A percentile compares a stretch with the other conserved stretches of the same genome.
Evolutionary conservation across 2,888 invertebrate genomes (phyloP).

Genomic region (Phyllotreta striolata): DNA sequence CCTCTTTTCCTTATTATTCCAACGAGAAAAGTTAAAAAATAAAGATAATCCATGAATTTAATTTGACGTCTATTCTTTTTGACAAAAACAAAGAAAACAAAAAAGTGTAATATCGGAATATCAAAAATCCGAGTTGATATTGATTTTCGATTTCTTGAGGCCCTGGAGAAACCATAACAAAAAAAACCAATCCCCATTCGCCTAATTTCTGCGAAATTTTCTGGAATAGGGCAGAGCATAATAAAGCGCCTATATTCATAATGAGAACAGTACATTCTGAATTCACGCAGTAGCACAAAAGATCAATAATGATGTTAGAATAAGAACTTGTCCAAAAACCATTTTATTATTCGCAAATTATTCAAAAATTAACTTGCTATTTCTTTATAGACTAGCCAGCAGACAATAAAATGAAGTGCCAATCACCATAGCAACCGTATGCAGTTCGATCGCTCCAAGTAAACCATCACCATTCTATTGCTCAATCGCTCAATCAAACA

Average conservation of each 20-base stretch:
- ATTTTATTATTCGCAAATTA: not conserved
- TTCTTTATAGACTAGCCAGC: constrained; percentile 18
- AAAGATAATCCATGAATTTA: not conserved
- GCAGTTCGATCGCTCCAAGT: constrained; percentile 3
- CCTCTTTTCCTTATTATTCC: not conserved
- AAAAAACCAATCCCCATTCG: too few relatives aligned
- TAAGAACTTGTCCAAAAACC: constrained; percentile 2
- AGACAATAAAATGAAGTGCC: constrained; percentile 27
- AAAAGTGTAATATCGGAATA: too few relatives aligned
- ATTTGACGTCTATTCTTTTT: constrained; percentile 1
- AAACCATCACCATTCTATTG: not conserved
- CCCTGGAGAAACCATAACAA: too few relatives aligned
- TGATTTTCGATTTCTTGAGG: too few relatives aligned
- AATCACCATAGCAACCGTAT: constrained; percentile 4
- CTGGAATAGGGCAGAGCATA: too few relatives aligned
- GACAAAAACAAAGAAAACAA: not conserved
- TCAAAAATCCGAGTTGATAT: too few relatives aligned
- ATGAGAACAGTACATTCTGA: too few relatives aligned
- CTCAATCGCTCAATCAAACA: not conserved
- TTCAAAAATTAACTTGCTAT: not conserved
- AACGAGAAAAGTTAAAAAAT: constrained; percentile 7
- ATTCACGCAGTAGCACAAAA: too few relatives aligned
- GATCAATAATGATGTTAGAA: not conserved
- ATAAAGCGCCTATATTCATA: too few relatives aligned
- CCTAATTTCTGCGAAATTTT: too few relatives aligned